phyloP scores from a whole-genome alignment of 2,113 vertebrate genomes.

The Seriola dumerili region DNA sequence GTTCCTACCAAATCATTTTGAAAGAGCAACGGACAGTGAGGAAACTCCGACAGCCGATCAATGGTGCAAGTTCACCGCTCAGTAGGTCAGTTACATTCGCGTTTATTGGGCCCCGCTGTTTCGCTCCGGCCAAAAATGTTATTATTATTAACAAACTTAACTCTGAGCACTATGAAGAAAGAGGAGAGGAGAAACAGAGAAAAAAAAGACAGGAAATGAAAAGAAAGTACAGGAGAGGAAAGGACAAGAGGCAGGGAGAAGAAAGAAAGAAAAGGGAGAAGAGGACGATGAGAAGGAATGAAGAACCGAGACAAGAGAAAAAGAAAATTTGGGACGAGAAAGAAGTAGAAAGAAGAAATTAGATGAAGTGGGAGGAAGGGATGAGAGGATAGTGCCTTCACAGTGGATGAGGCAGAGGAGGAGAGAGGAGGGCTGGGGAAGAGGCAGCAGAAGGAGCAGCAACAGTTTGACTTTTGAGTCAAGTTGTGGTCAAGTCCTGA shows the following conservation, averaged over 20 bases:
- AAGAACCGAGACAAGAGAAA: not conserved
- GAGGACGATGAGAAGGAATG: no score
- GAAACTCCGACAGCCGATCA: no score
- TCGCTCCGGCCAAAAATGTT: no score
- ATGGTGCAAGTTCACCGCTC: no score
- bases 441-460: slow-evolving; percentile 26
- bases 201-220: not conserved
- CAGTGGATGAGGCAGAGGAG: not conserved
- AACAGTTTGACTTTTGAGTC: slow-evolving; percentile 72
- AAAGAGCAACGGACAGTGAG: no score
- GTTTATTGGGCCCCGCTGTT: no score
- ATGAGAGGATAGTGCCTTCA: slow-evolving; percentile 3
- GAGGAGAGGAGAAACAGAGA: not conserved
- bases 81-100: no score
- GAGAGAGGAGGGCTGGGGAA: not conserved
- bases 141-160: no score
- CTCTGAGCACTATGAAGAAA: not conserved
- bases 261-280: not conserved
- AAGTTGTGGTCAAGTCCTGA: slow-evolving; percentile 68
- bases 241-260: no score
- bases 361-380: not conserved
- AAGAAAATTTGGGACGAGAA: not conserved
- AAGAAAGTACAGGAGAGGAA: not conserved
- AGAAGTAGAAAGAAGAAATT: not conserved
- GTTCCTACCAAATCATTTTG: no score